A percentile compares a stretch with the other conserved stretches of the same genome.
phyloP scores from a whole-genome alignment of 2,797 vertebrate genomes.

The Pangasius mekongensis region DNA sequence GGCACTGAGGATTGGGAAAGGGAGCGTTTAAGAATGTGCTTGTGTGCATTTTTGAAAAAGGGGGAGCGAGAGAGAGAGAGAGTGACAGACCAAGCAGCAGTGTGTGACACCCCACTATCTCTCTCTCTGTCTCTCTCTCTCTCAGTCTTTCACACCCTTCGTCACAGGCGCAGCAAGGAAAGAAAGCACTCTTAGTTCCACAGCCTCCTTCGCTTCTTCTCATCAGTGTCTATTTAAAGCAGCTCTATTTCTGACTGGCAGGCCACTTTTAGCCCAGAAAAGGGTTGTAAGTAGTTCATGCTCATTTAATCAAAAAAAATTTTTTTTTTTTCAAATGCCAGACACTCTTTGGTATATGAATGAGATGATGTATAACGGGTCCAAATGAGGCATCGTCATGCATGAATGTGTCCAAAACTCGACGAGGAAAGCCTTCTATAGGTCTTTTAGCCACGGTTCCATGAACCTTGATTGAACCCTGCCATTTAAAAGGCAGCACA shows the following conservation, averaged over 20 bases:
- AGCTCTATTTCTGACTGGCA: conserved; percentile 42
- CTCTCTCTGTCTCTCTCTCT: conserved; percentile 7
- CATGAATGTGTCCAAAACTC: conserved; percentile 13
- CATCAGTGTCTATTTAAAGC: conserved; percentile 49
- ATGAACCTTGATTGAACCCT: conserved; percentile 42
- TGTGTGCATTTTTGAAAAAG: conserved; percentile 34
- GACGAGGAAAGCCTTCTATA: background rate
- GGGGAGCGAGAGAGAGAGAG: background rate
- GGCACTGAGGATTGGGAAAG: conserved; percentile 23
- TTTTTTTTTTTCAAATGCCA: conserved; percentile 11
- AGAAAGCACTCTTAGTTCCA: conserved; percentile 22
- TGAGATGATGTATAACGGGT: conserved; percentile 41
- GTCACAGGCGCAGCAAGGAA: conserved; percentile 25
- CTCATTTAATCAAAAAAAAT: conserved; percentile 49
- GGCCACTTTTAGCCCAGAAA: conserved; percentile 51
- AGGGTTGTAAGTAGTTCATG: conserved; percentile 46
- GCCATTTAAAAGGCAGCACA: conserved; percentile 46
- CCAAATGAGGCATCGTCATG: conserved; percentile 20
- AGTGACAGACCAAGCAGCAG: conserved; percentile 18
- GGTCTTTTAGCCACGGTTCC: conserved; percentile 12
- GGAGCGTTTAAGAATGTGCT: conserved; percentile 38
- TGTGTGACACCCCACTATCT: conserved; percentile 42
- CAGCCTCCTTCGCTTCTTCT: conserved; percentile 43
- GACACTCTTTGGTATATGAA: conserved; percentile 27
- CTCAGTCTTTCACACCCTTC: conserved; percentile 22